Evolutionary conservation across 2,888 invertebrate genomes (phyloP).

Genomic region (Eubasilissa splendida): DNA sequence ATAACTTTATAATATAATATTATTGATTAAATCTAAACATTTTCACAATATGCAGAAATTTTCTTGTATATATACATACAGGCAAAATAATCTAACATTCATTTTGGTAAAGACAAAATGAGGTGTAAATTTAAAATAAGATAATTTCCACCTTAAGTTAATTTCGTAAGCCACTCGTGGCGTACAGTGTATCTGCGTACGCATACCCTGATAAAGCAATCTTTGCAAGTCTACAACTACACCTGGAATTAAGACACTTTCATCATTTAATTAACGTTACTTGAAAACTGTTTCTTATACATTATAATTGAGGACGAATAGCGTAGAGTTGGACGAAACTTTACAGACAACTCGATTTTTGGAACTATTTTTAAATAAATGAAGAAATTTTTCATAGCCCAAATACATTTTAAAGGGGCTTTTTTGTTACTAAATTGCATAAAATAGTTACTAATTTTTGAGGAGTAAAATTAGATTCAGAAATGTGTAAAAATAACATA

Average conservation of each 20-base stretch:
- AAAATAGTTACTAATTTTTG: too few species aligned
- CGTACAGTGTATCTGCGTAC: not conserved
- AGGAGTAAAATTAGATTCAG: too few species aligned
- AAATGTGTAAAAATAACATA: too few species aligned
- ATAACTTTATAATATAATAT: not conserved
- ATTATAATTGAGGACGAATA: too few species aligned
- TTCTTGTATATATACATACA: constrained; percentile 14
- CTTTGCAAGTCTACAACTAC: constrained; percentile 8
- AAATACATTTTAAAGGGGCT: too few species aligned
- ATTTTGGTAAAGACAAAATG: not conserved
- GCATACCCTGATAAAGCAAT: constrained; percentile 29
- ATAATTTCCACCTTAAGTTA: not conserved
- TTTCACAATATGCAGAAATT: not conserved
- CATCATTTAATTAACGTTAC: not conserved
- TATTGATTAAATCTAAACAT: not conserved
- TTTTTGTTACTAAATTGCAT: too few species aligned
- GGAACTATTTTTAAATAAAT: too few species aligned
- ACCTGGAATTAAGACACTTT: constrained; percentile 22
- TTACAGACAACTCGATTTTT: too few species aligned
- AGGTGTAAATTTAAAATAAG: not conserved
- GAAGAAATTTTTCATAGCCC: too few species aligned
- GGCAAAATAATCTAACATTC: constrained; percentile 7
- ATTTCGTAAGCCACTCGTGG: constrained; percentile 18
- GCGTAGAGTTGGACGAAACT: too few species aligned
- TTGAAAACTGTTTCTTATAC: too few species aligned